Evolutionary conservation across 1,140 invertebrate genomes (phyloP), one percentile per base, ranked within the genome.

Genomic region (Myzus persicae): DNA sequence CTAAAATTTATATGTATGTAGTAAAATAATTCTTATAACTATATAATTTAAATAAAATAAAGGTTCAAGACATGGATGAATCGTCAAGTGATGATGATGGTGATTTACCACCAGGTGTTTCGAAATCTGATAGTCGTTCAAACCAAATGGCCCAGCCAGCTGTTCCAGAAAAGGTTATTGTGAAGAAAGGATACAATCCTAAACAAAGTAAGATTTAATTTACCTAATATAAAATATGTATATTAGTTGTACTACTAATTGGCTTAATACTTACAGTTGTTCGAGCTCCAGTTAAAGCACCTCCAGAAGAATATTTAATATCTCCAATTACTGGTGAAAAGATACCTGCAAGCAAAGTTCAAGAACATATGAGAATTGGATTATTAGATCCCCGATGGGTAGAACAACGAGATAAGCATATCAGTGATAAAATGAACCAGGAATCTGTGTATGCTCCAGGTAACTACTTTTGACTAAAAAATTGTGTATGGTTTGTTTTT

Each of bases 311-410:
- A 95, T 98, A 99, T 94, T 96, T 99, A 36, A 98, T 99, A 93
- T 99, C 99, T 5, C 99, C 99, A 0, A 98, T 99, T 94, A 99
- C 99, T 40, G 99, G 99, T 59, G 99, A 99, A 95, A 97, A 97
- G 94, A 99, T 99, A 94, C 98, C 99, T 0, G 99, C 99, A 0
- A 98, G 97, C 94, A 99, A 99, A 95, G 98, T 99, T 7, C 98
- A 98, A 93, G 98, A 99, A 94, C 99, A 99, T 95, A 98, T 99
- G 97, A 97, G 98, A 93, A 99, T 99, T 95, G 99, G 99, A 90
- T 96, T 99, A 93, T 95, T 99, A 94, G 99, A 99, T 97, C 99
- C 99, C 38, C 97, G 99, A 94, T 99, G 99, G 99, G 97, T 99
- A 87, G 99, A 99, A 95, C 98, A 99, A 95, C 96, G 99, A 82